Conservation (phyloP, 2,113 vertebrate genomes). For the Engystomops pustulosus region DNA sequence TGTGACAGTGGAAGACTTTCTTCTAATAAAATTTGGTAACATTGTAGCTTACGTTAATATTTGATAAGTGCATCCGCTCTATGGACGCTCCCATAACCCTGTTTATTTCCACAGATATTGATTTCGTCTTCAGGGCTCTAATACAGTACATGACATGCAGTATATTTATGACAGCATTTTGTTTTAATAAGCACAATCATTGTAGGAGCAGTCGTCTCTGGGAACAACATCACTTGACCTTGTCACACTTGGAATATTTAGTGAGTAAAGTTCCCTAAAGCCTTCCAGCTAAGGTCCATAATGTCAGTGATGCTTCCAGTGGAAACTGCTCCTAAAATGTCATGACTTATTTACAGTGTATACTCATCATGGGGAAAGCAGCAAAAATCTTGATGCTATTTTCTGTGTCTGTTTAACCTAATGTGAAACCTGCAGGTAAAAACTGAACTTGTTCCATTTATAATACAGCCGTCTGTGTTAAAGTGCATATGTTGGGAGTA, state of each 20-base stretch:
- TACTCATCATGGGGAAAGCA: background rate
- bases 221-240: constrained; percentile 19
- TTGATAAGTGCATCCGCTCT: background rate
- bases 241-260: background rate
- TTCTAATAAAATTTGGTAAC: background rate
- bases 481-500: background rate
- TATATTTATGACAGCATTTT: constrained; percentile 20
- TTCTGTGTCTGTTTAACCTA: background rate
- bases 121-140: background rate
- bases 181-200: background rate
- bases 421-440: background rate
- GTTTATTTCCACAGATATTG: constrained; percentile 34
- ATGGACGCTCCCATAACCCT: background rate
- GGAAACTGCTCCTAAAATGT: constrained; percentile 10
- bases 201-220: constrained; percentile 3
- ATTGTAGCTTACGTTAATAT: background rate
- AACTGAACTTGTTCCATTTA: background rate
- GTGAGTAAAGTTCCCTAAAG: background rate
- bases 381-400: background rate
- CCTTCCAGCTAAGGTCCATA: background rate
- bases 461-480: background rate
- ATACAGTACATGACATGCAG: background rate
- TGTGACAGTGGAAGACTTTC: no score
- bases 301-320: background rate
- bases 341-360: background rate